Evolutionary conservation across 2,888 invertebrate species (phyloP), one percentile per base, ranked within the genome.

Genomic region (Microctonus brassicae): DNA sequence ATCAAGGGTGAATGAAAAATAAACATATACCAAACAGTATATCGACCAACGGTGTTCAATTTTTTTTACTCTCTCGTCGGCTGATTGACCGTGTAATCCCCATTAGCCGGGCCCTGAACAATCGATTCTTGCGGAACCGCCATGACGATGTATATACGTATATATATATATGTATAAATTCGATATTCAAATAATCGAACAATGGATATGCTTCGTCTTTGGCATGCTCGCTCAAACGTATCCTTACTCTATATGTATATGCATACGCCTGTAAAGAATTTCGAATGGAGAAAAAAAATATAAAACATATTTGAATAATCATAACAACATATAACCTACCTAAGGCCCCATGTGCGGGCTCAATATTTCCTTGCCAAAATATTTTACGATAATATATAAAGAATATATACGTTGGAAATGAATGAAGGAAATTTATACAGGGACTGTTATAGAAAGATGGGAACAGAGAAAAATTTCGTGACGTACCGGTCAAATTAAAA

Each of bases 71-170:
- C 26, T 26, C 20, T 34, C 34, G 61, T 47, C 52, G 20, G 81
- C 83, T 86, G 86, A 86, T 87, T 87, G 85, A 84, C 85, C 86
- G 84, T 86, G 86, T 86, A 87, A 86, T 87, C 83, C 85, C 86
- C 84, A 87, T 86, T 87, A 87, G 84, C 57, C 57, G 55, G 68
- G 36, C 68, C 68, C 68, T 61, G 81, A 81, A 74, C 72, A 86
- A 86, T 86, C 86, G 85, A 86, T 87, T 85, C 84, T 80, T 9
- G 47, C 81, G 69, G 75, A 81, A 80, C 81, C 79, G 80, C 81
- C 78, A 76, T 26, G 36, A 42, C 29, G 42, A 6, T 26, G 34
- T 58, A 58, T 33, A 47, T 47, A 47, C 17, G 17, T 47, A 17
- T 17, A n/a, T 47, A 47, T 47, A 17, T 17, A n/a, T 47, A 47